A percentile compares a stretch with the other conserved stretches of the same genome.
Conservation (phyloP, 2,888 invertebrate genomes). For the Archips crataeganus region DNA sequence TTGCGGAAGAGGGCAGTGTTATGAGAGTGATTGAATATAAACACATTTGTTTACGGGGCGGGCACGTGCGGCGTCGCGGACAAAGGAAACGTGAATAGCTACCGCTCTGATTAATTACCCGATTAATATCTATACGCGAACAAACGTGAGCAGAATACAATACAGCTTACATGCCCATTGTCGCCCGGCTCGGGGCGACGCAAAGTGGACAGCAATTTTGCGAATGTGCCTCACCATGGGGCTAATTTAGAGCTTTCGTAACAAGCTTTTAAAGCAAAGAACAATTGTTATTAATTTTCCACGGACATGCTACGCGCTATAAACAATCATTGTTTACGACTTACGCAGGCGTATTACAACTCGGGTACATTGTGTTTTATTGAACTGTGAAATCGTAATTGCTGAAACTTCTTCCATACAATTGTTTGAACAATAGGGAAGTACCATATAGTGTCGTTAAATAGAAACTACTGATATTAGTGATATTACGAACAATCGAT, state of each 20-base stretch:
- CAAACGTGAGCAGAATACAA: slow-evolving; percentile 25
- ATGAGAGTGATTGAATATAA: slow-evolving; percentile 38
- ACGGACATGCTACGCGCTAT: not conserved
- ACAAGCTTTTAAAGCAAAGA: slow-evolving; percentile 9
- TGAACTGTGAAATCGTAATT: not conserved
- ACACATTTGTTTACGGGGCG: slow-evolving; percentile 38
- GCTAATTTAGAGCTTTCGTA: slow-evolving; percentile 11
- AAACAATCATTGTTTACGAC: not conserved
- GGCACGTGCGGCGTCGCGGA: slow-evolving; percentile 31
- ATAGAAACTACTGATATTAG: too few species aligned
- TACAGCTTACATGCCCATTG: slow-evolving; percentile 1
- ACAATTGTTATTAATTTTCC: slow-evolving; percentile 9
- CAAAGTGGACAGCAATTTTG: slow-evolving; percentile 9
- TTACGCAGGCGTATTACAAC: not conserved
- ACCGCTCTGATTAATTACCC: slow-evolving; percentile 24
- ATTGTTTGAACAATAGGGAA: too few species aligned
- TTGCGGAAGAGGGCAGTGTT: slow-evolving; percentile 14
- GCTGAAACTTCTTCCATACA: too few species aligned
- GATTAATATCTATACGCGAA: slow-evolving; percentile 26
- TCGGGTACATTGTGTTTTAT: not conserved
- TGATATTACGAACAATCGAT: not conserved
- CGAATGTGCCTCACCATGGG: slow-evolving; percentile 6
- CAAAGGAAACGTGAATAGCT: slow-evolving; percentile 33
- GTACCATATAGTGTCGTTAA: too few species aligned
- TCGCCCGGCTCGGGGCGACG: slow-evolving; percentile 2